Evolutionary conservation across 1,140 invertebrate genomes (phyloP), one percentile per base, ranked within the genome.

Genomic region (Atopsyche davidsoni): DNA sequence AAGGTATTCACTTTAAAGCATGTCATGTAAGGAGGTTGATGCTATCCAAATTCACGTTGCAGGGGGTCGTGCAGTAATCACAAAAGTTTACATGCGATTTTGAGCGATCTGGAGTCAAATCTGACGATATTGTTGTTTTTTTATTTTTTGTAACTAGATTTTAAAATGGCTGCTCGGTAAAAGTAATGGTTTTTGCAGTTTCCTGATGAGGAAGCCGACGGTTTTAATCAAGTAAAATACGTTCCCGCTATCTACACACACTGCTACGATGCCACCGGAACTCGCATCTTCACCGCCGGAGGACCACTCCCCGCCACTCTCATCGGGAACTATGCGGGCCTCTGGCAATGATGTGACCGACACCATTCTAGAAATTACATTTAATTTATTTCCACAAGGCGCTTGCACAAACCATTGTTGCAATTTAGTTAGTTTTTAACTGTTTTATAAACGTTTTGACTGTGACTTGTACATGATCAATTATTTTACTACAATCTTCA

Each of bases 191-290:
- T n/a, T n/a, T 66, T 63, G 55, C 63, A 89, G 86, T 89, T 87
- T 69, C 86, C 86, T 0, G 86, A 89, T 61, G 87, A 91, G 63
- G 87, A 91, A 59, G 79, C 83, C 53, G 86, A 90, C 53, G 85
- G 85, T 28, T 82, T 86, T 59, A 85, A 87, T 70, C 86, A 89
- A 59, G 80, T 86, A 1, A 89, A 90, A 67, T 90, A 92, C 64
- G 86, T 87, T 14, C 89, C 92, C 35, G 92, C 93, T 11, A 92
- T 96, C 62, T 98, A 97, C 66, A 96, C 93, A 1, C 94, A 97
- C 65, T 93, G 90, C 67, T 96, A 96, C 66, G 93, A 98, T 70
- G 80, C 82, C 55, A 90, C 85, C 40, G 91, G 92, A 17, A 95
- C 91, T 4, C 71, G 91, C 49, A 72, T 98, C 3, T 97, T 98